Evolutionary conservation across 2,113 vertebrate species (phyloP).

Genomic region (Periophthalmus modestus): DNA sequence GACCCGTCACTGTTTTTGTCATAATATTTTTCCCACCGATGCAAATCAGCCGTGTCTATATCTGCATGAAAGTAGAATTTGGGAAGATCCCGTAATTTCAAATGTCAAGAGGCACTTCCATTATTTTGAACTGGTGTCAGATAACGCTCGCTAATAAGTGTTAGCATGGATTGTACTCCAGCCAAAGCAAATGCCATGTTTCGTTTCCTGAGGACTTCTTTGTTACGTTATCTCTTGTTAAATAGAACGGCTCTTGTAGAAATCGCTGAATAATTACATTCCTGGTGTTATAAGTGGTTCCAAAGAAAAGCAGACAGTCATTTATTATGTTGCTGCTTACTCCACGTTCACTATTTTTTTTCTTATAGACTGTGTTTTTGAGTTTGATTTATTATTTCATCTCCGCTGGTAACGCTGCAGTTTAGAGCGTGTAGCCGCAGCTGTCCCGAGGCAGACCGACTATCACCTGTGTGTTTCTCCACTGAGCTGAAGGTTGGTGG

Average conservation of each 20-base stretch:
- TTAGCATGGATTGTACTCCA: slow-evolving; percentile 2
- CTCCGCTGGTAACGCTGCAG: too few species aligned
- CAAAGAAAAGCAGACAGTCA: too few species aligned
- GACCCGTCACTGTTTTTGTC: neutral
- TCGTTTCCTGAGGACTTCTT: neutral
- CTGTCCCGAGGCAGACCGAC: too few species aligned
- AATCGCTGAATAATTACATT: neutral
- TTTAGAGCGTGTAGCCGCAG: too few species aligned
- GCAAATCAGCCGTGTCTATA: neutral
- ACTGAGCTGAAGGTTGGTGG: too few species aligned
- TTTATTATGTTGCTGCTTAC: too few species aligned
- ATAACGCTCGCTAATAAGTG: slow-evolving; percentile 17
- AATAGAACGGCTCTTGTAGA: neutral
- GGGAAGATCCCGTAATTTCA: slow-evolving; percentile 16
- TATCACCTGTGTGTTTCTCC: too few species aligned
- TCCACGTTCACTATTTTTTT: too few species aligned
- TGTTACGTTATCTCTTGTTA: neutral
- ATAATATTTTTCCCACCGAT: neutral
- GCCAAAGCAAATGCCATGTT: slow-evolving; percentile 23
- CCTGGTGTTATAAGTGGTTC: too few species aligned
- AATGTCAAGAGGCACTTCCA: slow-evolving; percentile 33
- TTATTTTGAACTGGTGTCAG: slow-evolving; percentile 13
- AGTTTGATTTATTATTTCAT: too few species aligned
- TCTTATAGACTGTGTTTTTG: too few species aligned
- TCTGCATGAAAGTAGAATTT: neutral